Conservation (phyloP, 2,113 vertebrate species). For the Channa maculata region DNA sequence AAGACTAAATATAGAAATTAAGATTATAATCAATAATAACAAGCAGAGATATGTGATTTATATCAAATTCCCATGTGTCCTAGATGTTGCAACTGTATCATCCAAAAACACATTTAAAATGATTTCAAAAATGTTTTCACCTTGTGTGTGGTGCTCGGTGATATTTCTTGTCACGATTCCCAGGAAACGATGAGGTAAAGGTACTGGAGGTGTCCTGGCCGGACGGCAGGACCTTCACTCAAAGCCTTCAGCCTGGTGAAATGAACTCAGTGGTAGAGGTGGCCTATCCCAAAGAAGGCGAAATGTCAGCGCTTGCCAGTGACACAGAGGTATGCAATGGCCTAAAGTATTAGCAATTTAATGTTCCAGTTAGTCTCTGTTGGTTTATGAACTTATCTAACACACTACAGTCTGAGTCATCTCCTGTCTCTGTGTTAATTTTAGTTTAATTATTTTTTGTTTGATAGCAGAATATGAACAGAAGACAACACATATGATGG, state of each 20-base stretch:
- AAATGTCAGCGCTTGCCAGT: slow-evolving; percentile 61
- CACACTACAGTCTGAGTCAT: background rate
- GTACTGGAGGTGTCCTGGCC: slow-evolving; percentile 94
- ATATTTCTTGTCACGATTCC: slow-evolving; percentile 18
- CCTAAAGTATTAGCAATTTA: slow-evolving; percentile 34
- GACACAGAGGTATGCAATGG: slow-evolving; percentile 82
- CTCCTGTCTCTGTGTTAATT: background rate
- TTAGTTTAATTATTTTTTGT: background rate
- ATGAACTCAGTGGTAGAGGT: slow-evolving; percentile 90
- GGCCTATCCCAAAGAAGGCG: slow-evolving; percentile 79
- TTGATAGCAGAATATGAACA: background rate
- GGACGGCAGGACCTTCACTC: slow-evolving; percentile 78
- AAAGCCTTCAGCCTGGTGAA: slow-evolving; percentile 82
- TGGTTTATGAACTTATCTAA: background rate
- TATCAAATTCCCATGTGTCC: no score
- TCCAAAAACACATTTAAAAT: no score
- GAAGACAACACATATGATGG: no score
- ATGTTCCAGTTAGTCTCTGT: background rate
- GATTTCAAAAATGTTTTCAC: no score
- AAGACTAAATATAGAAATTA: no score
- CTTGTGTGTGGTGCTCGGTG: background rate
- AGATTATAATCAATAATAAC: no score
- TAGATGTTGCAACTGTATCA: no score
- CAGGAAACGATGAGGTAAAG: slow-evolving; percentile 87
- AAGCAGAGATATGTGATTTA: no score